Evolutionary conservation across 2,888 invertebrate genomes (phyloP), one percentile per base, ranked within the genome.

Genomic region (Cephus sareptanus): DNA sequence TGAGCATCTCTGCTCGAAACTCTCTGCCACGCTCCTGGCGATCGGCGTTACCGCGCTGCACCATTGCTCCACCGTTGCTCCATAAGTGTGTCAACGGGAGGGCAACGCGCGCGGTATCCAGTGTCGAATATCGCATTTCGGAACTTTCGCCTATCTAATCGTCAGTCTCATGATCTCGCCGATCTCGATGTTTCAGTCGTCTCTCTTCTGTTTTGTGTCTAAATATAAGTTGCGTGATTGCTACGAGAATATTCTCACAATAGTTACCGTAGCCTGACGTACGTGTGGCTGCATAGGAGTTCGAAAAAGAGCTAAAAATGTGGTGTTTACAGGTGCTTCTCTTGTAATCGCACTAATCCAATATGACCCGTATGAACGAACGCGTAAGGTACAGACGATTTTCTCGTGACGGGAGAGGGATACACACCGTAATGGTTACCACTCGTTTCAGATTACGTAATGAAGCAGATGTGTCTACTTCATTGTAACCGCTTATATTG

Each of bases 81-180:
- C 81, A 80, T 79, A 82, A 90, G 89, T 89, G 85, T 89, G 89
- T 89, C 89, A 90, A 90, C 89, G 87, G 90, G 86, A 89, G 86
- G 87, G 85, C 87, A 89, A 89, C 15, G 40, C 40, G 3, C 12
- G 89, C 85, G 85, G 82, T 15, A 56, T 56, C 15, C 6, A 6
- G 23, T 23, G 40, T 56, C 40, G 23, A 56, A 56, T 23, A 56
- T 56, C 6, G 15, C 23, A 56, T 56, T 23, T 56, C 9, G 15
- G 40, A 40, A 40, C 40, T 40, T 40, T 40, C 40, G 40, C 40
- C 40, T 1, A 13, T 40, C 40, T 40, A 40, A 40, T 40, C 40
- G 15, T 40, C 40, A 40, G 4, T 40, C 15, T 40, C 15, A 15
- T 0, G 40, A 40, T 40, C 40, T 40, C 4, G 1, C 40, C 40